Base-by-base conservation (phyloP, 2,797 vertebrate species). In the Sarcoramphus papa region DNA sequence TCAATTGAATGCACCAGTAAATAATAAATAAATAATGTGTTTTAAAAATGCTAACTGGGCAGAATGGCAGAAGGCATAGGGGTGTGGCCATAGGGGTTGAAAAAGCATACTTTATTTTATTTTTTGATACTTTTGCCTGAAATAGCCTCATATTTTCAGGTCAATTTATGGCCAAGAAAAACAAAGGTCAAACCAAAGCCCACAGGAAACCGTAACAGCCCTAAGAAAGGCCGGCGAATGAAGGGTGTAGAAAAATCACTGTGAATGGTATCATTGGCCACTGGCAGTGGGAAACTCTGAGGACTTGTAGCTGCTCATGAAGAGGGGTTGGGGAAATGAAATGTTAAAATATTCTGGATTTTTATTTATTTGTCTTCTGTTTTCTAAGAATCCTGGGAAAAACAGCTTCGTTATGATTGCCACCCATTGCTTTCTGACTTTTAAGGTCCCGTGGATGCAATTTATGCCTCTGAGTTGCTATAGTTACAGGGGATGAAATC, bases 321-420 rank as follows among this genome's bases (percentile, higher is more conserved):
- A 60, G 62, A 93, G 68, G 30, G 69, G 59, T 3, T 83, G 82
- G 35, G 83, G 82, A 90, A 85, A 96, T 96, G 40, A 94, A 93
- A 97, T 84, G 85, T 78, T 96, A 96, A 94, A 87, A 90, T 95
- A 95, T 96, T 96, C 90, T 87, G 63, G 70, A 88, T 51, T 91
- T 94, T 57, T 93, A 87, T 93, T 95, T 95, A 92, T 95, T 95
- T 93, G 67, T 64, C 89, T 82, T 95, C 50, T 93, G 73, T 95
- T 96, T 95, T 96, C 96, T 93, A 95, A 95, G 95, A 95, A 94
- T 94, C 92, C 89, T 96, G 93, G 92, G 92, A 93, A 92, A 94
- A 91, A 64, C 24, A 82, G 31, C 69, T 94, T 91, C 20, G 6
- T 88, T 95, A 64, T 76, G 81, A 90, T 92, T 96, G 82, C 88